These are phyloP conservation scores for Drosophila algonquin DNA, from an alignment of 2,888 invertebrate species.

Conservation along the genomic window DNA sequence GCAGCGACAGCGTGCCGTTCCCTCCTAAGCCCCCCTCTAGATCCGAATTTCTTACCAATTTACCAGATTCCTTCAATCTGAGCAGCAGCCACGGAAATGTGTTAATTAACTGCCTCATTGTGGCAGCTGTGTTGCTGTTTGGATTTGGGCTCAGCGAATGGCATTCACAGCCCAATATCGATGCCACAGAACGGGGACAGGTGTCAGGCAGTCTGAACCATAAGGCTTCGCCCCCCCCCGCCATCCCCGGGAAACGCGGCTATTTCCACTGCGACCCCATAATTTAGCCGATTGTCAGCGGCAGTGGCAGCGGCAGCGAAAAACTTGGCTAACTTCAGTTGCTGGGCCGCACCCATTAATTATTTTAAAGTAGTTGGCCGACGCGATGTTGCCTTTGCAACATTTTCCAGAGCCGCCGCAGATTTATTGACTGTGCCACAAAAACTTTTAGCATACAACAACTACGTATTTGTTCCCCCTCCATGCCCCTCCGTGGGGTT, in stretches of 20 bases:
- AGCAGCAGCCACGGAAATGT: slow-evolving; percentile 44
- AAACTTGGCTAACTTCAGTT: slow-evolving; percentile 52
- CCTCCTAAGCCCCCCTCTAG: background rate
- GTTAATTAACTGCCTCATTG: slow-evolving; percentile 65
- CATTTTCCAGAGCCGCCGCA: slow-evolving; percentile 54
- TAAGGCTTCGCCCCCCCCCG: background rate
- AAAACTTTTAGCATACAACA: slow-evolving; percentile 52
- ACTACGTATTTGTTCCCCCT: slow-evolving; percentile 27
- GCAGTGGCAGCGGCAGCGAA: slow-evolving; percentile 58
- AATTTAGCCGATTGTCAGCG: slow-evolving; percentile 70
- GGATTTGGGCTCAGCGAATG: slow-evolving; percentile 46
- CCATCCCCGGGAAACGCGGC: slow-evolving; percentile 1
- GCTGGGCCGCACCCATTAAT: slow-evolving; percentile 74
- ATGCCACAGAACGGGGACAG: slow-evolving; percentile 7
- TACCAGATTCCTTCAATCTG: slow-evolving; percentile 32
- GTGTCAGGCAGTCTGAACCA: slow-evolving; percentile 11
- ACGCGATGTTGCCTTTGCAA: slow-evolving; percentile 61
- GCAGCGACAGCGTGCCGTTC: background rate
- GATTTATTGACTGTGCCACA: slow-evolving; percentile 69
- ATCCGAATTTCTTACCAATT: slow-evolving; percentile 19
- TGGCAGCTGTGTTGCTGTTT: slow-evolving; percentile 55
- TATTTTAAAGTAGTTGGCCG: slow-evolving; percentile 74
- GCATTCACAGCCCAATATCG: slow-evolving; percentile 39
- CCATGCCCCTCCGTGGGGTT: slow-evolving; percentile 11
- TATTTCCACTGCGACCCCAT: slow-evolving; percentile 60